Evolutionary conservation across 2,797 vertebrate species (phyloP).

Genomic region (Acanthis flammea): DNA sequence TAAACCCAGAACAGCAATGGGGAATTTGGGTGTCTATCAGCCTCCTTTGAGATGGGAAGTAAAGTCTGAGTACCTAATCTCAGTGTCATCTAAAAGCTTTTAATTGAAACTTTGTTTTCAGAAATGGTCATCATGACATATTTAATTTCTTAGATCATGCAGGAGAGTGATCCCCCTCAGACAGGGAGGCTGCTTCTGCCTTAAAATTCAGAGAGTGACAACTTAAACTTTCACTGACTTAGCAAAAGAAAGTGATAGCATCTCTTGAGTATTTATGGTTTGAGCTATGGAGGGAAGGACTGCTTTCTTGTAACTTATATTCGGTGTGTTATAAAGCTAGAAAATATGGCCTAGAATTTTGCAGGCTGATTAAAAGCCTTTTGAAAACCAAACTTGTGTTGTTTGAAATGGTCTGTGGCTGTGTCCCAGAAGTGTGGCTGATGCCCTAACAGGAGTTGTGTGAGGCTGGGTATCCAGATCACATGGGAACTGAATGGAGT

Average conservation of each 20-base stretch:
- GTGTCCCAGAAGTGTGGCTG: background rate
- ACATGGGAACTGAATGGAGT: background rate
- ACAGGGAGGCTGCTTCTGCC: background rate
- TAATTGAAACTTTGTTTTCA: background rate
- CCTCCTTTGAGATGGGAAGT: background rate
- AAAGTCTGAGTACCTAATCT: background rate
- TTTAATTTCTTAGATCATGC: background rate
- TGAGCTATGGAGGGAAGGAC: background rate
- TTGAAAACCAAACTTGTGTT: background rate
- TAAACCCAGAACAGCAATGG: background rate
- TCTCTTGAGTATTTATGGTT: background rate
- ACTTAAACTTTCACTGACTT: background rate
- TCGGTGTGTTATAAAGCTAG: background rate
- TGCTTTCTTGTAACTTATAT: background rate
- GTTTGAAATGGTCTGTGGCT: background rate
- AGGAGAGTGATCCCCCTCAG: background rate
- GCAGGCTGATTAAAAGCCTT: background rate
- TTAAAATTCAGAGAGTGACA: background rate
- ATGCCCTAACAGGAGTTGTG: background rate
- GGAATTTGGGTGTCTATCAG: background rate
- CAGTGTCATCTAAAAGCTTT: background rate
- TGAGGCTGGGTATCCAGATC: background rate
- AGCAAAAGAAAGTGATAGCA: background rate
- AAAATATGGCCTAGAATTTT: background rate
- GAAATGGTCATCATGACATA: background rate